These are phyloP conservation scores for Drosophila setosimentum DNA, from an alignment of 2,888 invertebrate genomes.

Conservation along the genomic window DNA sequence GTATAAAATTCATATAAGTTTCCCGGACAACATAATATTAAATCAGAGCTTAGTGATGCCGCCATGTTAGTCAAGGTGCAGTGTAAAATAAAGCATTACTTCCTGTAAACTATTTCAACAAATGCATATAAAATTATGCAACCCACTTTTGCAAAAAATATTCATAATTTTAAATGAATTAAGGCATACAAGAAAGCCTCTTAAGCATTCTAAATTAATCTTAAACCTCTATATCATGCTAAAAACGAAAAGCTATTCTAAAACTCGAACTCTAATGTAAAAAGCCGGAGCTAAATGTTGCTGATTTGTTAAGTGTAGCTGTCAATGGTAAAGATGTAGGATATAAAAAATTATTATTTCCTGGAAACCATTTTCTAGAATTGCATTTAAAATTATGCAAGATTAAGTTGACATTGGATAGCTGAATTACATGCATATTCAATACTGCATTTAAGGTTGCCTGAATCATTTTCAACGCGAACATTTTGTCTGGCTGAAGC, in stretches of 20 bases:
- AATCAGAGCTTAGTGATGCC: neutral
- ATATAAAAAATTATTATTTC: neutral
- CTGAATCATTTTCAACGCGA: constrained; percentile 12
- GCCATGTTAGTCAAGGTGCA: neutral
- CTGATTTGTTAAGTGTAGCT: neutral
- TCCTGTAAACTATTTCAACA: neutral
- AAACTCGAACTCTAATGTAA: neutral
- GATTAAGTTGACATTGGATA: constrained; percentile 7
- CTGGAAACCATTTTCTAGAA: neutral
- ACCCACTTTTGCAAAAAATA: neutral
- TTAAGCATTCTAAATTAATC: too few relatives aligned
- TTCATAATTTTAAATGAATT: neutral
- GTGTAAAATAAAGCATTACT: neutral
- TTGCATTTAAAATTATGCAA: neutral
- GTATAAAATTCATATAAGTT: neutral
- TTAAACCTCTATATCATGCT: too few relatives aligned
- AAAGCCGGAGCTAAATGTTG: neutral
- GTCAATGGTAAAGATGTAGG: neutral
- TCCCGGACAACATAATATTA: neutral
- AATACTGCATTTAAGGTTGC: constrained; percentile 18
- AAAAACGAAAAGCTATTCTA: too few relatives aligned
- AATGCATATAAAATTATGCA: neutral
- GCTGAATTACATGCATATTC: constrained; percentile 4
- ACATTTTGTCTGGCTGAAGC: constrained; percentile 15
- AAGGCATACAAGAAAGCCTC: neutral